A percentile compares a stretch with the other conserved stretches of the same genome.
These are phyloP conservation scores for Naso thynnoides DNA, from an alignment of 2,797 vertebrate genomes.

Conservation along the genomic window DNA sequence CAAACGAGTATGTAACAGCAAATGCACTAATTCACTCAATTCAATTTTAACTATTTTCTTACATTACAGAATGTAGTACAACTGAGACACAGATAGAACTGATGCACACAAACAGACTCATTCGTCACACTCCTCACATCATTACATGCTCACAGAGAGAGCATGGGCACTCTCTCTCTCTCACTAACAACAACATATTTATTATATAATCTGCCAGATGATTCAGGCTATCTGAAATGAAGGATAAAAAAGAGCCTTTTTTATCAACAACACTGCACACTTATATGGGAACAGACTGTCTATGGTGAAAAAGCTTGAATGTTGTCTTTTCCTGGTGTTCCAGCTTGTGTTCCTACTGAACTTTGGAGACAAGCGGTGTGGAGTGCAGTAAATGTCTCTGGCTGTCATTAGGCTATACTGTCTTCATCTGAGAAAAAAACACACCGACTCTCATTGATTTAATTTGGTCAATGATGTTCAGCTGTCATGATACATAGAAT, in stretches of 20 bases:
- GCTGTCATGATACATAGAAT: neutral
- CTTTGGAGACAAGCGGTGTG: slow-evolving; percentile 32
- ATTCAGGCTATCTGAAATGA: slow-evolving; percentile 57
- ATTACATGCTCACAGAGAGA: slow-evolving; percentile 47
- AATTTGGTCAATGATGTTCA: neutral
- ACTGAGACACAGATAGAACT: slow-evolving; percentile 22
- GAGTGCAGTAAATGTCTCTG: slow-evolving; percentile 4
- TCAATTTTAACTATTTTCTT: slow-evolving; percentile 61
- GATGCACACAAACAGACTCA: slow-evolving; percentile 32
- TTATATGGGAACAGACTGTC: slow-evolving; percentile 6
- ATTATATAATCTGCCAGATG: slow-evolving; percentile 69
- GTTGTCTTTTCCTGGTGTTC: neutral
- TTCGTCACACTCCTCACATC: slow-evolving; percentile 53
- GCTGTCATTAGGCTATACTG: slow-evolving; percentile 11
- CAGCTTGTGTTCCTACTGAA: slow-evolving; percentile 11
- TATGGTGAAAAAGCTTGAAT: neutral
- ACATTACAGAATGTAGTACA: slow-evolving; percentile 61
- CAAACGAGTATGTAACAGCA: slow-evolving; percentile 26
- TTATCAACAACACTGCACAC: slow-evolving; percentile 35
- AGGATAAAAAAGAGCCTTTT: slow-evolving; percentile 38
- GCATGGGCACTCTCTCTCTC: slow-evolving; percentile 40
- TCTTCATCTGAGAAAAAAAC: neutral
- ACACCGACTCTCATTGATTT: slow-evolving; percentile 1
- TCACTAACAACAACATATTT: slow-evolving; percentile 51
- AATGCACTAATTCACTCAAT: slow-evolving; percentile 43